Percentiles rank a stretch among this genome's conserved stretches.
Conservation (phyloP, 2,888 invertebrate genomes). For the Phyllotreta striolata region DNA sequence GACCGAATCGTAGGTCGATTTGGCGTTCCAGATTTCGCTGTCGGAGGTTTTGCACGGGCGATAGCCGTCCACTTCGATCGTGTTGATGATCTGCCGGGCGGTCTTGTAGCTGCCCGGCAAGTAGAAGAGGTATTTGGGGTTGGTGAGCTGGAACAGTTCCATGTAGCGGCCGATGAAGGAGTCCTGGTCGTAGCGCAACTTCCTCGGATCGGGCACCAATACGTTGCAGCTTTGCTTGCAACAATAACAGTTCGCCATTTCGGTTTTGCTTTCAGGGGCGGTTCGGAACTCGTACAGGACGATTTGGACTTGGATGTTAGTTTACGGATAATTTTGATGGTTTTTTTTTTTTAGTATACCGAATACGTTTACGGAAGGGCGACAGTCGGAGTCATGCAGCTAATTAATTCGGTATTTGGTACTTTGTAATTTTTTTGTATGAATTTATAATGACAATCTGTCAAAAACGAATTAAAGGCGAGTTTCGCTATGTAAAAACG, state of each 20-base stretch:
- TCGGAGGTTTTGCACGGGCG: constrained; percentile 3
- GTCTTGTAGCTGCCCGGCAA: neutral
- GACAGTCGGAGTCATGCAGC: too few species aligned
- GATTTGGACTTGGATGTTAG: too few species aligned
- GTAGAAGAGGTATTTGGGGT: constrained; percentile 14
- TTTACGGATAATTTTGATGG: constrained; percentile 5
- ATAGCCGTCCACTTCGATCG: neutral
- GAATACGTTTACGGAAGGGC: too few species aligned
- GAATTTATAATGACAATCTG: neutral
- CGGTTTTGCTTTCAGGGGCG: neutral
- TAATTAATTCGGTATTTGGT: too few species aligned
- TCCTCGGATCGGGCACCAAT: neutral
- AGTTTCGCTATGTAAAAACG: too few species aligned
- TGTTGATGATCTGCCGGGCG: constrained; percentile 7
- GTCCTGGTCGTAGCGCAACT: constrained; percentile 18
- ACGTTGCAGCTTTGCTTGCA: neutral
- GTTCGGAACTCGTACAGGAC: too few species aligned
- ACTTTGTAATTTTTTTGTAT: neutral
- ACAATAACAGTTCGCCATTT: constrained; percentile 21
- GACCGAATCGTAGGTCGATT: constrained; percentile 7
- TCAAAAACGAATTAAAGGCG: neutral
- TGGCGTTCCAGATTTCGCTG: constrained; percentile 13
- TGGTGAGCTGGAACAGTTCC: constrained; percentile 20
- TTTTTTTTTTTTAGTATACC: too few species aligned
- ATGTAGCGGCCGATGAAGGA: constrained; percentile 10